Conservation (phyloP, 2,113 vertebrate species). For the Hypomesus transpacificus region DNA sequence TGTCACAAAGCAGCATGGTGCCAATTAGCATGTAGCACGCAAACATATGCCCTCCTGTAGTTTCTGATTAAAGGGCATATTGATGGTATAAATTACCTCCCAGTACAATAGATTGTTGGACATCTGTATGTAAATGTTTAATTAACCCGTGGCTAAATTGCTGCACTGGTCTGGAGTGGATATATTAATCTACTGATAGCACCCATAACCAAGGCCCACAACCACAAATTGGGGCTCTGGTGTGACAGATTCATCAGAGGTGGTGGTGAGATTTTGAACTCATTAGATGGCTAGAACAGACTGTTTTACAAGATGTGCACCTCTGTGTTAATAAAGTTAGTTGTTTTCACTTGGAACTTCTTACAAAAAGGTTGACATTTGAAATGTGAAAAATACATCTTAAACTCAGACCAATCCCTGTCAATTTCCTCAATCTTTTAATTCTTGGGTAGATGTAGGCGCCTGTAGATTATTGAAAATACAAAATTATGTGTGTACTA, state of each 20-base stretch:
- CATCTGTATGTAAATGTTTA: slow-evolving; percentile 99
- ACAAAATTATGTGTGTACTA: too few species aligned
- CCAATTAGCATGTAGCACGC: slow-evolving; percentile 96
- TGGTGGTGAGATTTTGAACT: slow-evolving; percentile 27
- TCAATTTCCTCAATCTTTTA: not conserved
- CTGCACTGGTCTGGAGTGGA: slow-evolving; percentile 77
- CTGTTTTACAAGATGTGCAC: not conserved
- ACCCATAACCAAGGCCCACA: slow-evolving; percentile 51
- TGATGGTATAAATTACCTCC: slow-evolving; percentile 76
- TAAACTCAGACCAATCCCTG: too few species aligned
- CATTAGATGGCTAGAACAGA: slow-evolving; percentile 32
- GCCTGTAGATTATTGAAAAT: too few species aligned
- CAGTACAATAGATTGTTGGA: slow-evolving; percentile 82
- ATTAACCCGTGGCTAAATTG: slow-evolving; percentile 94
- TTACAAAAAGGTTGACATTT: not conserved
- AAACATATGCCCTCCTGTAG: slow-evolving; percentile 84
- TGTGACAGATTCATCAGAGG: slow-evolving; percentile 62
- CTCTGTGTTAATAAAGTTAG: not conserved
- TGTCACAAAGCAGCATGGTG: slow-evolving; percentile 87
- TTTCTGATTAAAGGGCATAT: slow-evolving; percentile 91
- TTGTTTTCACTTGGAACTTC: not conserved
- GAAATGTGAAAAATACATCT: too few species aligned
- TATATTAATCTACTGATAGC: slow-evolving; percentile 79
- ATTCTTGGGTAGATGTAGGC: too few species aligned
- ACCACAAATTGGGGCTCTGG: slow-evolving; percentile 32